These are phyloP conservation scores for Synodontis membranacea DNA, from an alignment of 2,113 vertebrate species.

Conservation along the genomic window DNA sequence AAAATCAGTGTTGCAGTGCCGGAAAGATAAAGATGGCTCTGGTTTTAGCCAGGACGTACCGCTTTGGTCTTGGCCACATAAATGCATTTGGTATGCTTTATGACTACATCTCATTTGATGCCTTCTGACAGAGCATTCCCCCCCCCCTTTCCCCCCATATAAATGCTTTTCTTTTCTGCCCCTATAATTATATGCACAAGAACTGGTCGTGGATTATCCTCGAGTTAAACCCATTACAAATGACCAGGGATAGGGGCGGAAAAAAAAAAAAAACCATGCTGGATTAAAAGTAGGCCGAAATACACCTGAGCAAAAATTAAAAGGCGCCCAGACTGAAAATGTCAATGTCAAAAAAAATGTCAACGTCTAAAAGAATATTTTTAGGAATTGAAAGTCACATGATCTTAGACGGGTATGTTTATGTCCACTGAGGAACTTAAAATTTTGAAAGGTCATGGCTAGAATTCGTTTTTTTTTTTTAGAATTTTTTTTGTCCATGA, in stretches of 20 bases:
- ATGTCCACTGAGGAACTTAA: neutral
- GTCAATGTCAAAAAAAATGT: neutral
- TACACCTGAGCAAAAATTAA: neutral
- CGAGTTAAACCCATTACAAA: constrained; percentile 6
- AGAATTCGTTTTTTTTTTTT: neutral
- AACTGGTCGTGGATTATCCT: neutral
- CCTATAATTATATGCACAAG: constrained; percentile 17
- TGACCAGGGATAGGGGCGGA: neutral
- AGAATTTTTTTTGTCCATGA: too few species aligned
- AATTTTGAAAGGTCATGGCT: neutral
- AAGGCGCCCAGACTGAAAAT: neutral
- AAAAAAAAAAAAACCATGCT: constrained; percentile 1
- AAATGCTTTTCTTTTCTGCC: neutral
- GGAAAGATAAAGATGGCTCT: constrained; percentile 54
- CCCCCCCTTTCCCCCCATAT: neutral
- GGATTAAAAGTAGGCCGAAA: neutral
- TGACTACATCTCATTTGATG: constrained; percentile 51
- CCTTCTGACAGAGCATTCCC: constrained; percentile 23
- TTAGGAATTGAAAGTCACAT: neutral
- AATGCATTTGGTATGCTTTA: constrained; percentile 39
- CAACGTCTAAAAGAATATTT: neutral
- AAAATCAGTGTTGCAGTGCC: constrained; percentile 54
- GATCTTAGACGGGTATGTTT: neutral
- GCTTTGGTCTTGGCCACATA: constrained; percentile 49
- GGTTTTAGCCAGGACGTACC: constrained; percentile 21